Evolutionary conservation across 2,113 vertebrate species (phyloP), one percentile per base, ranked within the genome.

Genomic region (Indicator maculatus): DNA sequence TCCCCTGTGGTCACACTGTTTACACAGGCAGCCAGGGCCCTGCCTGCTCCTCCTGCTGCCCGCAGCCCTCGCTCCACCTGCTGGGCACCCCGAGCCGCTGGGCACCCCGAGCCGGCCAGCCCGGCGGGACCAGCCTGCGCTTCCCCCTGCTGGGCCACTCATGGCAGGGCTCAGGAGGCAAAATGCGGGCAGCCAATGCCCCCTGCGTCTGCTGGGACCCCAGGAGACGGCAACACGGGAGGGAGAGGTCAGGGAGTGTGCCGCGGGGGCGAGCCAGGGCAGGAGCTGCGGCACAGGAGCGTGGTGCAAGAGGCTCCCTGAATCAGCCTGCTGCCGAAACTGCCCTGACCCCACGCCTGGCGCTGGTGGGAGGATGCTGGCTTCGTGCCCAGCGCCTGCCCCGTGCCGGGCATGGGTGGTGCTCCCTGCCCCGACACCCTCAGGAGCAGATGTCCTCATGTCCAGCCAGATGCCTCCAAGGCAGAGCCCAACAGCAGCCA

Each of bases 181-280:
- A 55, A 30, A 2, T 0, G 0, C 0, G 24, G 44, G 31, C 11
- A 14, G 16, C 3, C 13, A 0, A 0, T 0, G 7, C 2, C 11
- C 14, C 53, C 64, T 5, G 52, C 76, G 61, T 1, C 41, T 44
- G 52, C 69, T 1, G 31, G 18, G 21, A 61, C 31, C 36, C 13
- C 3, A 0, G 24, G 36, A 59, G 36, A 1, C 53, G 36, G 17
- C 1, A 2, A 60, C 1, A 1, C 2, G 72, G 82, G 58, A 6
- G 72, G 82, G 58, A 6, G 81, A 89, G 93, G 78, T 2, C 66
- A 0, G 58, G 74, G 66, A 41, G 33, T 7, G 83, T 17, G 86
- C 64, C 8, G 27, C 64, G 5, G 73, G 20, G 9, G 66, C 95
- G 96, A 95, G 9, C 95, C 96, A 95, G 0, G 8, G 76, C 36